These are phyloP conservation scores for Amphiprion clarkii DNA, from an alignment of 2,797 vertebrate species.

Conservation along the genomic window DNA sequence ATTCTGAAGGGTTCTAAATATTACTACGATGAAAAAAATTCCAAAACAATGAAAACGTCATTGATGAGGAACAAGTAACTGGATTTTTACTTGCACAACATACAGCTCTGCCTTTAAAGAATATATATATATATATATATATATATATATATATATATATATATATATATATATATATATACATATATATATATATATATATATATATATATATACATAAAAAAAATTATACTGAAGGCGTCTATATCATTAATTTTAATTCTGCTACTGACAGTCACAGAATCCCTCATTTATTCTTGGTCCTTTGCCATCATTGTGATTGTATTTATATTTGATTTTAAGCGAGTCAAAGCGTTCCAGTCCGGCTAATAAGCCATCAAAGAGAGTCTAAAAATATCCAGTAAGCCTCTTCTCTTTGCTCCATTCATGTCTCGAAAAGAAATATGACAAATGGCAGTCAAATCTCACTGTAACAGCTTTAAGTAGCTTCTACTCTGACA, in stretches of 20 bases:
- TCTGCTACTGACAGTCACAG: background rate
- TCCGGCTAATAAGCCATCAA: conserved; percentile 76
- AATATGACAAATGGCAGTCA: conserved; percentile 70
- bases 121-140: background rate
- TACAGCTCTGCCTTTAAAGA: background rate
- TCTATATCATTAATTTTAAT: conserved; percentile 24
- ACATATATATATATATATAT: too few relatives aligned
- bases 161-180: too few relatives aligned
- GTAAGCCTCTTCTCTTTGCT: conserved; percentile 70
- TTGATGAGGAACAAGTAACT: too few relatives aligned
- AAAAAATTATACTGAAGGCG: background rate
- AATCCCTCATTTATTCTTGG: conserved; percentile 32
- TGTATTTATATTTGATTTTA: conserved; percentile 66
- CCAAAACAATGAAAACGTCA: too few relatives aligned
- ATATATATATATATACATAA: too few relatives aligned
- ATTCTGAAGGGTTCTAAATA: too few relatives aligned
- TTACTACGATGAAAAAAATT: too few relatives aligned
- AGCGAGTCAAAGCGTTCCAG: conserved; percentile 57
- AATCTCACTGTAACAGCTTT: conserved; percentile 63
- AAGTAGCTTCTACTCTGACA: conserved; percentile 60
- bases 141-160: too few relatives aligned
- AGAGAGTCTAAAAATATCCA: conserved; percentile 72
- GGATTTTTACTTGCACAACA: too few relatives aligned
- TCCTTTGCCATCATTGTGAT: conserved; percentile 48
- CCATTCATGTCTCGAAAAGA: conserved; percentile 66